A percentile compares a stretch with the other conserved stretches of the same genome.
Evolutionary conservation across 2,797 vertebrate genomes (phyloP).

Genomic region (Sebastes steindachneri): DNA sequence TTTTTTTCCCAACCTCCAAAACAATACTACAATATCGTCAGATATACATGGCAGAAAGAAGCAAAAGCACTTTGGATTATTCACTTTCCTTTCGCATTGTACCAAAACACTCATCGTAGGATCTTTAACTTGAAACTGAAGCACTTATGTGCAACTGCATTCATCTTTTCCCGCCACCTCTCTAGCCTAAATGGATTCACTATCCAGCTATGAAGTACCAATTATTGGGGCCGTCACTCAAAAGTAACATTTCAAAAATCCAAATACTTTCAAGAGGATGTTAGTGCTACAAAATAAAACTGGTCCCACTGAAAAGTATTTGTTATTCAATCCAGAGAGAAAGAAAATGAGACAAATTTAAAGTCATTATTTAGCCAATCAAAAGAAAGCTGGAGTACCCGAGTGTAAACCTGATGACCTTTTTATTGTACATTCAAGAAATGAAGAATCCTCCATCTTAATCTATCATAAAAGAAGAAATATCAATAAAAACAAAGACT

Average conservation of each 20-base stretch:
- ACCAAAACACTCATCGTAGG: conserved; percentile 50
- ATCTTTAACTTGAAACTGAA: conserved; percentile 38
- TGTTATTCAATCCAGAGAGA: conserved; percentile 24
- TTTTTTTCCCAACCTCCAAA: conserved; percentile 48
- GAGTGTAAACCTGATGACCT: conserved; percentile 76
- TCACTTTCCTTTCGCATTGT: conserved; percentile 59
- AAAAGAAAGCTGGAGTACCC: conserved; percentile 72
- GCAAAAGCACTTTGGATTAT: conserved; percentile 77
- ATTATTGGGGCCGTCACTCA: conserved; percentile 54
- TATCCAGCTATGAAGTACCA: conserved; percentile 70
- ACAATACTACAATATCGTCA: conserved; percentile 63
- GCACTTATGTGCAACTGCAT: conserved; percentile 31
- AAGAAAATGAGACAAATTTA: conserved; percentile 14
- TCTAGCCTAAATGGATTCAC: conserved; percentile 47
- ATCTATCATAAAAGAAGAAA: conserved; percentile 41
- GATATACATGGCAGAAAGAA: conserved; percentile 68
- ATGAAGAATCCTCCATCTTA: conserved; percentile 50
- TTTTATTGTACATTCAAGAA: conserved; percentile 81
- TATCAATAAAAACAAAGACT: conserved; percentile 18
- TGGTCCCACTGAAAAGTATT: conserved; percentile 41
- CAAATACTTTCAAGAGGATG: conserved; percentile 37
- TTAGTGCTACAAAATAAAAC: conserved; percentile 52
- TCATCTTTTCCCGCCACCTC: conserved; percentile 34
- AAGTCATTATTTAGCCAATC: conserved; percentile 59
- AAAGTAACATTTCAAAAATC: conserved; percentile 34